A percentile compares a stretch with the other conserved stretches of the same genome.
Conservation (phyloP, 2,888 invertebrate genomes). For the Acronicta leporina region DNA sequence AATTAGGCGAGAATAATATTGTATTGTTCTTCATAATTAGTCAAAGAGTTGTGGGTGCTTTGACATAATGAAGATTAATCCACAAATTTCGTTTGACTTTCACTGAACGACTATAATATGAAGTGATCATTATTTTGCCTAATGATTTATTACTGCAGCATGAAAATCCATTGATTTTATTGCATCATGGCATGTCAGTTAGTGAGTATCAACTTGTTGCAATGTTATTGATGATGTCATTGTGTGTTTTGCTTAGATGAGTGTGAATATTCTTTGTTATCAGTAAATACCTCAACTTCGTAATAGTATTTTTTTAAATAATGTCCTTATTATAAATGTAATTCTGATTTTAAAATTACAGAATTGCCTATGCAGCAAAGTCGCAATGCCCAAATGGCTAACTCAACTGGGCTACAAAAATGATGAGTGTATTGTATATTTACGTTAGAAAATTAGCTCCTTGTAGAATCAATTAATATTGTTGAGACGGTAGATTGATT, state of each 20-base stretch:
- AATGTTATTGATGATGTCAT: constrained; percentile 27
- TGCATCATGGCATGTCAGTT: constrained; percentile 24
- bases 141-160: constrained; percentile 39
- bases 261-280: constrained; percentile 6
- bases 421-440: too few relatives aligned
- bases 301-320: too few relatives aligned
- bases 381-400: too few relatives aligned
- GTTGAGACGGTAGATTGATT: too few relatives aligned
- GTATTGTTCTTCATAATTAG: constrained; percentile 48
- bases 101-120: constrained; percentile 46
- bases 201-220: constrained; percentile 30
- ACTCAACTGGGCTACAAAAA: too few relatives aligned
- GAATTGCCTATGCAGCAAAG: too few relatives aligned
- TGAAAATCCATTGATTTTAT: constrained; percentile 16
- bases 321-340: too few relatives aligned
- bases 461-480: too few relatives aligned
- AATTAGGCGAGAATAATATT: constrained; percentile 3
- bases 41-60: constrained; percentile 42
- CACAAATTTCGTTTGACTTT: constrained; percentile 59
- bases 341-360: too few relatives aligned
- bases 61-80: constrained; percentile 64
- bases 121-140: constrained; percentile 34
- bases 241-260: background rate
- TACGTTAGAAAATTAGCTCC: too few relatives aligned
- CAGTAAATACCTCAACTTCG: too few relatives aligned